Evolutionary conservation across 2,113 vertebrate species (phyloP).

Genomic region (Scomber colias): DNA sequence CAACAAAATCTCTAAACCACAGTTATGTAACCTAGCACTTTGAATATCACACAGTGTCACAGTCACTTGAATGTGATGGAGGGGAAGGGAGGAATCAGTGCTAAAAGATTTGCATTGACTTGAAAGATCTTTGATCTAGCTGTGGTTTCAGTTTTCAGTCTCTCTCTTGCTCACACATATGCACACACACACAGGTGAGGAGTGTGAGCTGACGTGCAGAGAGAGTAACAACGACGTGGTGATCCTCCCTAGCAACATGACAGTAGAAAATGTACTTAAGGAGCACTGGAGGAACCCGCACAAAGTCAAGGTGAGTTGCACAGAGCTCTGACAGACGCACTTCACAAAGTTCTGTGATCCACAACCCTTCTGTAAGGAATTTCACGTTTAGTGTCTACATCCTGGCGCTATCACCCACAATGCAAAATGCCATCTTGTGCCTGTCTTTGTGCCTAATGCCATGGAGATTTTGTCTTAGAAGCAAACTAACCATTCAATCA

Average conservation of each 20-base stretch:
- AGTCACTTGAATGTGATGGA: conserved; percentile 2
- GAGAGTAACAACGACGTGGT: conserved; percentile 93
- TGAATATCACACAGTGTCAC: conserved; percentile 3
- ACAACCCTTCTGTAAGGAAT: conserved; percentile 70
- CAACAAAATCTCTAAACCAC: background rate
- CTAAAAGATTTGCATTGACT: background rate
- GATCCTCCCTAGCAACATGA: conserved; percentile 91
- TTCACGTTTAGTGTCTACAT: conserved; percentile 66
- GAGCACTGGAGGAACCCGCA: conserved; percentile 95
- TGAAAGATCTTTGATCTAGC: background rate
- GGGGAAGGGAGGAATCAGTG: background rate
- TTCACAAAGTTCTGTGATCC: conserved; percentile 74
- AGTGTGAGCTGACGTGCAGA: conserved; percentile 92
- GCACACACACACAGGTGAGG: conserved; percentile 84
- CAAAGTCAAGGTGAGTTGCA: conserved; percentile 91
- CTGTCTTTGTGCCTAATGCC: conserved; percentile 26
- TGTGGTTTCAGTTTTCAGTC: conserved; percentile 12
- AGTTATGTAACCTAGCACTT: background rate
- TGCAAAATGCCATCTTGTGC: conserved; percentile 46
- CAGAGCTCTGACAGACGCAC: conserved; percentile 65
- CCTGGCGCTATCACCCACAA: conserved; percentile 55
- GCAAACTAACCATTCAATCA: conserved; percentile 61
- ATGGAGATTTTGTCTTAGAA: conserved; percentile 59
- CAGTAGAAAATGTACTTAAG: conserved; percentile 84
- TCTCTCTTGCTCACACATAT: conserved; percentile 17